These are phyloP conservation scores for Heliconius aoede DNA, from an alignment of 2,888 invertebrate genomes.

Conservation along the genomic window DNA sequence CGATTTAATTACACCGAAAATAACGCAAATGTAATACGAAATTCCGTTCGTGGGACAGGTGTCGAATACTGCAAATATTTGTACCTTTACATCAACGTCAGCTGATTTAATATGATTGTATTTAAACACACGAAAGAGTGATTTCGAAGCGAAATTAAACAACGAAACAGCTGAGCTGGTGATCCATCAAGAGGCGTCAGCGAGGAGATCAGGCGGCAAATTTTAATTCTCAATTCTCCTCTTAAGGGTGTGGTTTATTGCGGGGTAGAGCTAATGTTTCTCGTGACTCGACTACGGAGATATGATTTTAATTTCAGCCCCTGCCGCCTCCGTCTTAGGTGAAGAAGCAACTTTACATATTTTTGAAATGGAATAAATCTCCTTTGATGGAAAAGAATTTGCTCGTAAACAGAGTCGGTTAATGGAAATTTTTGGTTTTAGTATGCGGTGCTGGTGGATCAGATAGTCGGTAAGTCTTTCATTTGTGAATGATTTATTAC, in stretches of 20 bases:
- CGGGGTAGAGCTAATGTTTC: constrained; percentile 79
- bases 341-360: constrained; percentile 76
- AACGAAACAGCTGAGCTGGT: constrained; percentile 64
- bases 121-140: constrained; percentile 48
- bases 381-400: constrained; percentile 79
- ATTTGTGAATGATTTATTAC: constrained; percentile 30
- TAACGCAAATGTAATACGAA: constrained; percentile 17
- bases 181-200: constrained; percentile 78
- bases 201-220: constrained; percentile 80
- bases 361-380: constrained; percentile 77
- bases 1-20: constrained; percentile 20
- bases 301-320: constrained; percentile 81
- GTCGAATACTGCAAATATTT: constrained; percentile 34
- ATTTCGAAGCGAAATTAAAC: constrained; percentile 52
- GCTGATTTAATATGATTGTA: constrained; percentile 44
- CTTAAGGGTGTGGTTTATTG: constrained; percentile 80
- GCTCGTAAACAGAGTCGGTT: constrained; percentile 72
- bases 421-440: constrained; percentile 75
- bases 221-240: constrained; percentile 81
- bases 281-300: constrained; percentile 81
- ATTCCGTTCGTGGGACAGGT: constrained; percentile 34
- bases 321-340: constrained; percentile 61
- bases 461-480: constrained; percentile 46
- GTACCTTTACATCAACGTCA: constrained; percentile 41
- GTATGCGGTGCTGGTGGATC: constrained; percentile 68